These are phyloP conservation scores for Actinemys pallida DNA, from an alignment of 2,113 vertebrate genomes.

Conservation along the genomic window DNA sequence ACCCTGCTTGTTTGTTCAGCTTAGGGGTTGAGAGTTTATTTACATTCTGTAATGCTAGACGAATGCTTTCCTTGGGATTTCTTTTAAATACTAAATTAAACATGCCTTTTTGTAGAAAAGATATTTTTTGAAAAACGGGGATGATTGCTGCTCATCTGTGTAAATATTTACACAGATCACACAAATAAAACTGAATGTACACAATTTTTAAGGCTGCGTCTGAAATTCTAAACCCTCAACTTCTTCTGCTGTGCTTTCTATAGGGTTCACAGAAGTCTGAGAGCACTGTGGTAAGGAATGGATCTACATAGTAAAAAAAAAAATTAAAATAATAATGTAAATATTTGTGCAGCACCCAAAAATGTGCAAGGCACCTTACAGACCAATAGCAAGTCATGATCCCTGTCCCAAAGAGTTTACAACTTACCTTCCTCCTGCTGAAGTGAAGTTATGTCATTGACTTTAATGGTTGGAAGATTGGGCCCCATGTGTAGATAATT, in stretches of 20 bases:
- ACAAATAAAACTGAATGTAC: background rate
- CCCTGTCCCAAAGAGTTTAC: background rate
- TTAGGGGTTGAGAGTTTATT: background rate
- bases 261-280: background rate
- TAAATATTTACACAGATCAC: background rate
- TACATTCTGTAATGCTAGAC: background rate
- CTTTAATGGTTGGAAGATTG: fast-evolving
- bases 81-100: constrained; percentile 37
- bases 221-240: background rate
- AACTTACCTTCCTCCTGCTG: background rate
- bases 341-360: background rate
- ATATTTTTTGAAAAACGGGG: background rate
- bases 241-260: background rate
- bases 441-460: background rate
- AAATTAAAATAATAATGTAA: background rate
- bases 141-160: background rate
- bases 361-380: fast-evolving
- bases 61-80: constrained; percentile 26
- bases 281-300: background rate
- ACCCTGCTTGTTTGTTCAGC: background rate
- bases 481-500: background rate
- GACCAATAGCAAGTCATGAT: background rate
- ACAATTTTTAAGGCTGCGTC: background rate
- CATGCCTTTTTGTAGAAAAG: background rate
- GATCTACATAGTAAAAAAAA: background rate